phyloP scores from a whole-genome alignment of 2,888 invertebrate species.

The Rutpela maculata region DNA sequence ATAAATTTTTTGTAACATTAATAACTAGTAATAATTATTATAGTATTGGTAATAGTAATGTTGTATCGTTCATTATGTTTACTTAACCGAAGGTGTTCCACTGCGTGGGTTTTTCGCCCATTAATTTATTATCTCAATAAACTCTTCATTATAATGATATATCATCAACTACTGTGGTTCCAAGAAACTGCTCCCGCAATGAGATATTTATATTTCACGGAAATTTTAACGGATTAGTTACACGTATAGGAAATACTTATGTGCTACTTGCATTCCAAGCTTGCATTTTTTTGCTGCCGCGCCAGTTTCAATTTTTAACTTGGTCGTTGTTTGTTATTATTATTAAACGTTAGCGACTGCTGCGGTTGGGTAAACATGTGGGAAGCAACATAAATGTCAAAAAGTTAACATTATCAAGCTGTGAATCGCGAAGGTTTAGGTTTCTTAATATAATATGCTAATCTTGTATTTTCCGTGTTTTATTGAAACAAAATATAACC shows the following conservation, averaged over 20 bases:
- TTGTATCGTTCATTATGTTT: not conserved
- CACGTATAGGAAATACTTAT: slow-evolving; percentile 14
- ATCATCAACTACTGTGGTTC: slow-evolving; percentile 28
- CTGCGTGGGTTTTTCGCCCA: slow-evolving; percentile 6
- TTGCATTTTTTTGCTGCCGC: slow-evolving; percentile 40
- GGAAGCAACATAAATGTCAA: not conserved
- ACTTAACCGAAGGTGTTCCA: not conserved
- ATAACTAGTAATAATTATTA: not conserved
- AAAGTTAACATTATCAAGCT: not conserved
- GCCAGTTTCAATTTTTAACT: not conserved
- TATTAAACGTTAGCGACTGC: not conserved
- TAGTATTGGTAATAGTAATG: not conserved
- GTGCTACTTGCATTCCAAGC: slow-evolving; percentile 21
- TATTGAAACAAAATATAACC: too few species aligned
- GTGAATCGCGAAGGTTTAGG: not conserved
- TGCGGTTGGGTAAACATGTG: not conserved
- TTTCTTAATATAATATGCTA: too few species aligned
- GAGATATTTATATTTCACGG: slow-evolving; percentile 37
- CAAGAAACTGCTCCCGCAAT: slow-evolving; percentile 25
- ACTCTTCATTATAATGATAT: slow-evolving; percentile 14
- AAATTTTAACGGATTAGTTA: slow-evolving; percentile 19
- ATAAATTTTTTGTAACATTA: not conserved
- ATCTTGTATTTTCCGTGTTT: too few species aligned
- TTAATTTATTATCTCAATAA: not conserved
- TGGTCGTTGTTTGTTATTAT: not conserved